Percentiles rank a stretch among this genome's conserved stretches.
phyloP scores from a whole-genome alignment of 2,113 vertebrate species.

The Cavia aperea region DNA sequence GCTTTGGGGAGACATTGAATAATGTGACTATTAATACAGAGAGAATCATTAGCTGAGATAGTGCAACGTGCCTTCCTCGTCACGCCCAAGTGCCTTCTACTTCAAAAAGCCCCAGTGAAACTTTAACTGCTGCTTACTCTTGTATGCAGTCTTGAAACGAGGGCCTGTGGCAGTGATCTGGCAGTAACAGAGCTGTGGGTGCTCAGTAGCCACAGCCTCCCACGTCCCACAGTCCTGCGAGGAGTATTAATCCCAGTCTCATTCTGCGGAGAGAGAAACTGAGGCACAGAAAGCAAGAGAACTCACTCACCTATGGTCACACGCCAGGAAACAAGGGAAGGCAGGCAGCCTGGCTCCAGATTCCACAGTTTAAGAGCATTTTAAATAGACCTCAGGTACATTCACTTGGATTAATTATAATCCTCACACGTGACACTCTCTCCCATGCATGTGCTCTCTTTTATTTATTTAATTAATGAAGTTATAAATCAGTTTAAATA shows the following conservation, averaged over 20 bases:
- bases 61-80: neutral
- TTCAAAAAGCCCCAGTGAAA: slow-evolving; percentile 9
- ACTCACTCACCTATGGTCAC: neutral
- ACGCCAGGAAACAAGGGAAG: neutral
- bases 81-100: neutral
- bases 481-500: neutral
- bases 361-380: neutral
- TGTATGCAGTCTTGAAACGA: neutral
- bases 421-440: neutral
- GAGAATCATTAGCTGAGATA: neutral
- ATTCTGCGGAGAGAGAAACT: neutral
- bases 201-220: neutral
- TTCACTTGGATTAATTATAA: neutral
- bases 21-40: neutral
- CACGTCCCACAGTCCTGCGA: neutral
- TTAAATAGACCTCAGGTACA: neutral
- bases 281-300: neutral
- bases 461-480: slow-evolving; percentile 1
- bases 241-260: neutral
- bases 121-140: neutral
- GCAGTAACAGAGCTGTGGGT: neutral
- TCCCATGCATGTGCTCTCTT: neutral
- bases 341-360: neutral
- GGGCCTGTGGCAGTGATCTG: neutral
- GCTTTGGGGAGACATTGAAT: neutral